Evolutionary conservation across 2,888 invertebrate species (phyloP).

Genomic region (Rotaria socialis): DNA sequence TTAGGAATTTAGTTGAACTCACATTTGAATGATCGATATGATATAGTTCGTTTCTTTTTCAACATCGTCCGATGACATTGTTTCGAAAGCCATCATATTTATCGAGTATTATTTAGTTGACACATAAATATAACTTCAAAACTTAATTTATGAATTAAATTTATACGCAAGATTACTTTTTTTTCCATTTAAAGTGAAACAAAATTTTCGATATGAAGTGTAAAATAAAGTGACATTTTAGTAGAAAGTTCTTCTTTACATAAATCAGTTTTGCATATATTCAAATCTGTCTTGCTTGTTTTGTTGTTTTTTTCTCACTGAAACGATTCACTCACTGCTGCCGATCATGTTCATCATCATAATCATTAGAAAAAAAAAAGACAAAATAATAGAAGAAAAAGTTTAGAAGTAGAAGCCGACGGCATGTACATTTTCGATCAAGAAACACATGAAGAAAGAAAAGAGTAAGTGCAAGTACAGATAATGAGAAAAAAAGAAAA

Average conservation of each 20-base stretch:
- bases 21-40: no score
- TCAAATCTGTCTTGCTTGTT: background rate
- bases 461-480: constrained; percentile 6
- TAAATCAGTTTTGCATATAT: background rate
- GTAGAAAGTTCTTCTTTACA: background rate
- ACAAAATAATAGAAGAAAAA: constrained; percentile 15
- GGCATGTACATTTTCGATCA: constrained; percentile 27
- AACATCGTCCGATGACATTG: background rate
- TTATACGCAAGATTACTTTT: no score
- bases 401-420: background rate
- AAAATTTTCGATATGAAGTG: background rate
- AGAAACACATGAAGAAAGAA: background rate
- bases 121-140: no score
- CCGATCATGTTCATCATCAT: constrained; percentile 23
- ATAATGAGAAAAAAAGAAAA: background rate
- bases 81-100: background rate
- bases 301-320: background rate
- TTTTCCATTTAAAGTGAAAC: no score
- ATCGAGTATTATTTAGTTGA: no score
- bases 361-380: constrained; percentile 23
- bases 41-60: background rate
- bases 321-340: constrained; percentile 38
- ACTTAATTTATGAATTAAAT: no score
- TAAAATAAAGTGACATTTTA: background rate
- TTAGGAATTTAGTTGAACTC: no score